Evolutionary conservation across 2,888 invertebrate species (phyloP), one percentile per base, ranked within the genome.

Genomic region (Tromatobia lineatoria): DNA sequence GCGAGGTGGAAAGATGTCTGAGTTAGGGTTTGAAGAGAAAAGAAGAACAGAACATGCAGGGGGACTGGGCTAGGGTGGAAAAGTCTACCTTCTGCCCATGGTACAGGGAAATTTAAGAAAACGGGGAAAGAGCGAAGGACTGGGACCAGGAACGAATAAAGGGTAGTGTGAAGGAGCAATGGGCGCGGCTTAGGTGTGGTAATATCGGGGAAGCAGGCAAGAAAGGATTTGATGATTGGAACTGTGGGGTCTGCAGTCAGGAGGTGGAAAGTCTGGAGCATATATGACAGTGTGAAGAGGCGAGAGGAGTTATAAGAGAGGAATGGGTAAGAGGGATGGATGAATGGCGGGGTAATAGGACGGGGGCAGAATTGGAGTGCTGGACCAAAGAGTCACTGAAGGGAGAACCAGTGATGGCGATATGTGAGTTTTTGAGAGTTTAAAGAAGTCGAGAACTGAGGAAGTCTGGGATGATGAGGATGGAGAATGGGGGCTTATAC

Each of bases 141-240:
- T 57, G 57, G 25, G 25, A 57, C 25, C 25, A 13, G 57, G 15
- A 57, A 25, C 25, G 11, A 15, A 15, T 29, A 57, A 57, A 15
- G 15, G 57, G 25, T 4, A 11, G 25, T 3, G 57, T 57, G 15
- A 57, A 25, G 25, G 57, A 57, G 29, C 25, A 57, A 15, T 57
- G 57, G 57, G 57, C 57, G 57, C 25, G 57, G 25, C 57, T 57
- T 23, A 57, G 57, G 25, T 57, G 57, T 52, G 52, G 52, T 1
- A 52, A 52, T 52, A n/a, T 52, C 10, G 42, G 42, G 42, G 7
- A 29, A 29, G 52, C 18, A 52, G 52, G 52, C 18, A 52, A 18
- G 18, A 52, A 52, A 4, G 52, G 52, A 52, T 52, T 52, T 4
- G 3, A 18, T 20, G 4, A 29, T 29, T 29, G 29, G 29, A 29